phyloP scores from a whole-genome alignment of 1,140 invertebrate species.

The Platorchestia sp. region DNA sequence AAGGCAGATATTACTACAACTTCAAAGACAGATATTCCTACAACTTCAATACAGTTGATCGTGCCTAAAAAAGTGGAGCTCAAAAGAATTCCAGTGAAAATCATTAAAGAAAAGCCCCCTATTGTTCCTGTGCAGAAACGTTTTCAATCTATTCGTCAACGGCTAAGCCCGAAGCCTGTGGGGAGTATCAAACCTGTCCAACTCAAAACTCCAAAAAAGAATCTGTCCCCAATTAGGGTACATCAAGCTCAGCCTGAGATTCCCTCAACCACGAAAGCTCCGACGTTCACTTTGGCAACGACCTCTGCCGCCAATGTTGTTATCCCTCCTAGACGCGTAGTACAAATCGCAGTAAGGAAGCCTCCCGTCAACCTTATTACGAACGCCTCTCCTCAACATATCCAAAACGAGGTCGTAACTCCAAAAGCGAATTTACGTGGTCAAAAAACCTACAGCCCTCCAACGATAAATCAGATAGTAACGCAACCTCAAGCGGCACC shows the following conservation, averaged over 20 bases:
- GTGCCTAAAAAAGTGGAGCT: constrained; percentile 1
- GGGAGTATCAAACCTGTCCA: background rate
- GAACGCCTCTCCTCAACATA: background rate
- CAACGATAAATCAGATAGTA: background rate
- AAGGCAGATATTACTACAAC: background rate
- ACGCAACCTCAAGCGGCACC: background rate
- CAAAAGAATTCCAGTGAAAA: constrained; percentile 7
- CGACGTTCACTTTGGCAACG: background rate
- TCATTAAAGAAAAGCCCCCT: background rate
- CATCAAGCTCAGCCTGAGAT: background rate
- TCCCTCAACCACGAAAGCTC: background rate
- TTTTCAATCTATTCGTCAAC: background rate
- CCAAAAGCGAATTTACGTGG: background rate
- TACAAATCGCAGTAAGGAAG: background rate
- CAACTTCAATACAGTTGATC: background rate
- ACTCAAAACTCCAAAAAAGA: background rate
- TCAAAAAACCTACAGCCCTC: background rate
- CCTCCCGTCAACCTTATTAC: background rate
- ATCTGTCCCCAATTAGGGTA: background rate
- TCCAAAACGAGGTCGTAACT: background rate
- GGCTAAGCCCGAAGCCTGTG: constrained; percentile 19
- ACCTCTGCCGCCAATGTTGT: background rate
- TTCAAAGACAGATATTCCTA: background rate
- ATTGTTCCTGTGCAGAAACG: background rate
- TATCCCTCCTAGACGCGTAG: background rate